Base-by-base conservation (phyloP, 2,888 invertebrate genomes). In the Eupithecia subfuscata region DNA sequence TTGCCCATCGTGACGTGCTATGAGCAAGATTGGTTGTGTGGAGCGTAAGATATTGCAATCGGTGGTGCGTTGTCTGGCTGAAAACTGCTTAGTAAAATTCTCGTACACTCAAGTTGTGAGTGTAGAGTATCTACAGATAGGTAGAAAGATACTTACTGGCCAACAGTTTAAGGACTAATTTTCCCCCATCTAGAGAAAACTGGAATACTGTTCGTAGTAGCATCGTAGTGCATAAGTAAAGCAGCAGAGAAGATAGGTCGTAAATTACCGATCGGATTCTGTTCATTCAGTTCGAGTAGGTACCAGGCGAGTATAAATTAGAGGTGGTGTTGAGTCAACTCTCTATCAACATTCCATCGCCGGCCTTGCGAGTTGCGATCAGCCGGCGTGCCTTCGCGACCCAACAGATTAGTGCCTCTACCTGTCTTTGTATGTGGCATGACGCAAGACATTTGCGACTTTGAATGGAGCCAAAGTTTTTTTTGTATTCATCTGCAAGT, bases 301-400 rank as follows among this genome's bases (percentile, higher is more conserved):
- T 56, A 86, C 85, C 78, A 86, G 84, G 86, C 84, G 76, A 70
- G 83, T 87, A 88, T 88, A 89, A 85, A 86, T 86, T 79, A 85
- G 81, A 80, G 80, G 85, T 82, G 79, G 81, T 80, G 83, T 81
- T 84, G 86, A 87, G 86, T 85, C 88, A 87, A 87, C 91, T 90
- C 90, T 92, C 90, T 88, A 90, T 87, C 89, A 75, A 81, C 91
- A 92, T 92, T 91, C 91, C 91, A 84, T 79, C 56, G 78, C 71
- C 84, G 88, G 86, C 88, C 88, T 89, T 89, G 88, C 82, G 81
- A 86, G 88, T 89, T 89, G 88, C 82, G 81, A 86, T 82, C 86
- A 84, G 83, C 80, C 85, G 85, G 84, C 85, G 83, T 87, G 83
- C 85, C 85, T 85, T 85, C 84, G 81, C 82, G 73, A 72, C 77